These are phyloP conservation scores for Coptodon bakossiorum DNA, from an alignment of 2,113 vertebrate genomes.

Conservation along the genomic window DNA sequence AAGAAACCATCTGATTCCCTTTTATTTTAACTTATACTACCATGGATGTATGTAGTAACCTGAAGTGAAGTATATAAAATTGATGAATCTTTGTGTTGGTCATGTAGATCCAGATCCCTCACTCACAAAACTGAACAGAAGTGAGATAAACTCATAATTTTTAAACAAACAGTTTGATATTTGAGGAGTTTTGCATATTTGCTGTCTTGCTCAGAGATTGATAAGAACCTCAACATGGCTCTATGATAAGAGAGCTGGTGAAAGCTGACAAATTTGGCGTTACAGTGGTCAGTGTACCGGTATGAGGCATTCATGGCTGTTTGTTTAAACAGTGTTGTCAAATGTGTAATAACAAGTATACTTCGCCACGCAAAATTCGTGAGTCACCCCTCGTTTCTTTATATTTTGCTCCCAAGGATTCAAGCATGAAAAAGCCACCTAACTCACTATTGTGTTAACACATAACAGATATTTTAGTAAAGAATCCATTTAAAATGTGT, in stretches of 20 bases:
- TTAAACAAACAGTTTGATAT: not conserved
- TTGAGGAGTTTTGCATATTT: not conserved
- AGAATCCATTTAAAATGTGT: not conserved
- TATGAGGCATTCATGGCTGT: not conserved
- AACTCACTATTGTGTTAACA: not conserved
- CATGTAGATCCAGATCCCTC: too few relatives aligned
- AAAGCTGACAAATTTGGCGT: not conserved
- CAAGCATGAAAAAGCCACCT: not conserved
- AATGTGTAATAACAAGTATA: not conserved
- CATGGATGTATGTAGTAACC: not conserved
- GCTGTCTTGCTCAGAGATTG: not conserved
- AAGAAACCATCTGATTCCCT: not conserved
- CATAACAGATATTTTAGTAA: not conserved
- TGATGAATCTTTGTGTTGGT: not conserved
- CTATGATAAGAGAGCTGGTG: not conserved
- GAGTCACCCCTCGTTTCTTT: not conserved
- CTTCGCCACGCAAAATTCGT: not conserved
- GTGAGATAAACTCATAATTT: not conserved
- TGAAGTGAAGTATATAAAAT: not conserved
- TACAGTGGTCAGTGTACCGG: not conserved
- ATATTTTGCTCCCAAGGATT: not conserved
- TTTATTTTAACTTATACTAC: not conserved
- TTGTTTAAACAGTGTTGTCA: not conserved
- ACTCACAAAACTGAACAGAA: not conserved
- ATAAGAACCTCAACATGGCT: not conserved